Conservation (phyloP, 2,797 vertebrate genomes). For the Hydrophis major region DNA sequence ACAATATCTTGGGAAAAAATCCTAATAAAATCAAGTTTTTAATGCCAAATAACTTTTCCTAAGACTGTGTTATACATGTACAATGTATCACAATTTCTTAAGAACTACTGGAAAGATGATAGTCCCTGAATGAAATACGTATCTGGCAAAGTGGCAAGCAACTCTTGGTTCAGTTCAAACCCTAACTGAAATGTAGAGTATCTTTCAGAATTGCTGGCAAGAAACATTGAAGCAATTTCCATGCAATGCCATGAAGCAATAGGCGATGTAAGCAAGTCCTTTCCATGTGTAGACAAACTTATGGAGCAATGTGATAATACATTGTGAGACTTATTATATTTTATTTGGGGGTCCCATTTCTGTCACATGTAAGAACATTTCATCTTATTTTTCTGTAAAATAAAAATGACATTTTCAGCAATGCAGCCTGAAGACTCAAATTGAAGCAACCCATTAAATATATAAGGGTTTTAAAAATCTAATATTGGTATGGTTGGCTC, state of each 20-base stretch:
- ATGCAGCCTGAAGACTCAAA: not conserved
- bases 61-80: not conserved
- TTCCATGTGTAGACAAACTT: not conserved
- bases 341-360: not conserved
- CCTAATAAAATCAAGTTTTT: not conserved
- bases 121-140: not conserved
- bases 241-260: not conserved
- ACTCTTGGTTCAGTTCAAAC: not conserved
- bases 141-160: not conserved
- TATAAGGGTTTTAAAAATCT: not conserved
- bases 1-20: not conserved
- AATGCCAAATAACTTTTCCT: not conserved
- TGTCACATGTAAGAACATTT: not conserved
- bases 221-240: not conserved
- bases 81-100: not conserved
- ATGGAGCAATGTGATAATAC: not conserved
- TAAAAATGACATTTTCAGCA: not conserved
- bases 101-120: not conserved
- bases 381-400: not conserved
- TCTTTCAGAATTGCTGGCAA: not conserved
- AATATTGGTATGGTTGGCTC: not conserved
- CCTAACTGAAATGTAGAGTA: not conserved
- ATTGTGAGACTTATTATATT: not conserved
- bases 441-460: not conserved
- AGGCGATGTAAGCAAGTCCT: not conserved